Evolutionary conservation across 2,888 invertebrate species (phyloP), one percentile per base, ranked within the genome.

Genomic region (Acanthosepion esculentum): DNA sequence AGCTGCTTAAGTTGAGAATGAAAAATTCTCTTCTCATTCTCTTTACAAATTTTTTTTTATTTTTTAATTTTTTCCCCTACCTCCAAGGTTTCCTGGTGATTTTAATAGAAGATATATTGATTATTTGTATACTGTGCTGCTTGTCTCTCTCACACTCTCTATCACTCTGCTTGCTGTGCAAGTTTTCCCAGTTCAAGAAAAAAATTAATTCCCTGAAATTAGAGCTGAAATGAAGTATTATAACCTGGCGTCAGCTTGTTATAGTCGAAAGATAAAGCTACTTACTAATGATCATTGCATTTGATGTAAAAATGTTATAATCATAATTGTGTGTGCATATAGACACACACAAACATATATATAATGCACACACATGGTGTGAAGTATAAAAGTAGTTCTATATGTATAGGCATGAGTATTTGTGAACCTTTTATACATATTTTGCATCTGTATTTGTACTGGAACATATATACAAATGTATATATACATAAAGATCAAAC

Each of bases 141-240:
- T 78, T 33, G n/a, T 33, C n/a, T n/a, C 29, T 12, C 91, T 91
- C 48, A 23, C 92, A 33, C 48, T 50, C 78, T 78, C 78, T 78
- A 15, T 33, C 78, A n/a, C n/a, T 78, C 78, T n/a, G n/a, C 33
- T 78, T 78, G 18, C n/a, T 78, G n/a, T 78, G n/a, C n/a, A 78
- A n/a, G 78, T 78, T 78, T 78, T 78, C 78, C 33, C 33, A 33
- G n/a, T 18, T 78, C 33, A 78, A 78, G n/a, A 78, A 78, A 78
- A 93, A 93, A 93, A 50, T 93, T 50, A 93, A 93, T 93, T 93
- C 93, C 53, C 48, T 50, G 93, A 93, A 93, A 93, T 93, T 93
- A 93, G 93, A 92, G 92, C 92, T 92, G 50, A 93, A 53, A 93
- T 50, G 93, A 93, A 93, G 93, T 50, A 93, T 93, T 93, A 53